These are phyloP conservation scores for Thinocorus orbignyianus DNA, from an alignment of 2,113 vertebrate species.

Conservation along the genomic window DNA sequence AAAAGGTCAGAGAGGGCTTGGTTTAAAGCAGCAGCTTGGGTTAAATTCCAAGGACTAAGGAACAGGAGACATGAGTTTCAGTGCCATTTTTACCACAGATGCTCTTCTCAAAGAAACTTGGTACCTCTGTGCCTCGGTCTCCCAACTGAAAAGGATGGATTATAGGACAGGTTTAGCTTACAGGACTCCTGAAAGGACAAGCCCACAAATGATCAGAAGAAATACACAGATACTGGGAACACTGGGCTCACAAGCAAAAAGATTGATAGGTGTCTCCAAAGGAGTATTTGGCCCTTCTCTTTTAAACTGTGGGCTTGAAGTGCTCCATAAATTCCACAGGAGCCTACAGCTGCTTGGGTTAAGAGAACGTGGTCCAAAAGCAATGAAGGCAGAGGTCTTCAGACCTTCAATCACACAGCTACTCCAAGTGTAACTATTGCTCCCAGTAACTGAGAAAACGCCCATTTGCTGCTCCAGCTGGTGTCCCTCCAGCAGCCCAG, in stretches of 20 bases:
- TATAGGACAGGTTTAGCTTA: not conserved
- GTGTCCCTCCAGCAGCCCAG: not conserved
- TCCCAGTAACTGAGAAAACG: rapidly evolving
- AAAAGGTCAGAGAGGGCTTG: conserved; percentile 50
- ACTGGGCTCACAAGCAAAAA: rapidly evolving
- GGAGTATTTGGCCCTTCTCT: not conserved
- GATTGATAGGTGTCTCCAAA: not conserved
- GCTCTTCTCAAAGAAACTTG: not conserved
- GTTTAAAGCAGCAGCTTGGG: not conserved
- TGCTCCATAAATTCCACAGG: not conserved
- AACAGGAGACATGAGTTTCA: not conserved
- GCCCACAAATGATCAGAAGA: not conserved
- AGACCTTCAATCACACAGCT: not conserved
- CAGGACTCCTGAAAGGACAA: not conserved
- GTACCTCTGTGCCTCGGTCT: not conserved
- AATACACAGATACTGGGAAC: rapidly evolving
- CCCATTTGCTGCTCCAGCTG: rapidly evolving
- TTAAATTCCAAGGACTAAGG: not conserved
- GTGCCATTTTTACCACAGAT: not conserved
- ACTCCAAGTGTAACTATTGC: rapidly evolving
- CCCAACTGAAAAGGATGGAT: not conserved
- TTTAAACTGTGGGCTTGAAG: not conserved
- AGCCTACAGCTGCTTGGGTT: not conserved
- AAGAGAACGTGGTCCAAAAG: not conserved
- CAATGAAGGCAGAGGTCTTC: not conserved